These are phyloP conservation scores for Streblospio benedicti DNA, from an alignment of 1,140 invertebrate genomes.

Conservation along the genomic window DNA sequence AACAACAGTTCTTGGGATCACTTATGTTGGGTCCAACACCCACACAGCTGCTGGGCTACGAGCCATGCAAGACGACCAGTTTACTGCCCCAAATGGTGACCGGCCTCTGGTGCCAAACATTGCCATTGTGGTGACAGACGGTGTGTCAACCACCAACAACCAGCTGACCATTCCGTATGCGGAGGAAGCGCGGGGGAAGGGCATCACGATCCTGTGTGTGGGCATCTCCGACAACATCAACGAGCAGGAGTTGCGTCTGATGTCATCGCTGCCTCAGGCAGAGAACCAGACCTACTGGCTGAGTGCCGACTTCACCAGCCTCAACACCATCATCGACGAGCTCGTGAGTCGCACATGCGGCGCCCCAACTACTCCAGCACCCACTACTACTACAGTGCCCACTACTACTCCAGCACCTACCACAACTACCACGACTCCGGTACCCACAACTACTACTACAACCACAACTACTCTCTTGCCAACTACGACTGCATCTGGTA, in stretches of 20 bases:
- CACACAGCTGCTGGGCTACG: constrained; percentile 1
- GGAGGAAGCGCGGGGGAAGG: background rate
- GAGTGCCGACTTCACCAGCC: background rate
- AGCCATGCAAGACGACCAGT: background rate
- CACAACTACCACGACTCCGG: too few species aligned
- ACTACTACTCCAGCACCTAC: too few species aligned
- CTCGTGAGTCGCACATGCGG: background rate
- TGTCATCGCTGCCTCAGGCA: constrained; percentile 1
- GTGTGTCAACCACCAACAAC: background rate
- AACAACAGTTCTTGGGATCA: background rate
- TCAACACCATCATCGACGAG: background rate
- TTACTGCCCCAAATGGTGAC: constrained; percentile 10
- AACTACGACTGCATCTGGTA: too few species aligned
- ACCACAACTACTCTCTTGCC: too few species aligned
- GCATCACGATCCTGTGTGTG: background rate
- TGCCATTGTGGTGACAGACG: constrained; percentile 8
- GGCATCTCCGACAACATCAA: constrained; percentile 5
- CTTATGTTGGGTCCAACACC: background rate
- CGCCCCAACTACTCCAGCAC: too few species aligned
- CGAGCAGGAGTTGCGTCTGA: background rate
- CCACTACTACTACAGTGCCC: too few species aligned
- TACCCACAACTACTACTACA: too few species aligned
- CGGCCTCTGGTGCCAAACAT: background rate
- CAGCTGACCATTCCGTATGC: constrained; percentile 1
- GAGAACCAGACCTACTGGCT: constrained; percentile 1